Evolutionary conservation across 2,797 vertebrate genomes (phyloP), one percentile per base, ranked within the genome.

Genomic region (Acipenser ruthenus): DNA sequence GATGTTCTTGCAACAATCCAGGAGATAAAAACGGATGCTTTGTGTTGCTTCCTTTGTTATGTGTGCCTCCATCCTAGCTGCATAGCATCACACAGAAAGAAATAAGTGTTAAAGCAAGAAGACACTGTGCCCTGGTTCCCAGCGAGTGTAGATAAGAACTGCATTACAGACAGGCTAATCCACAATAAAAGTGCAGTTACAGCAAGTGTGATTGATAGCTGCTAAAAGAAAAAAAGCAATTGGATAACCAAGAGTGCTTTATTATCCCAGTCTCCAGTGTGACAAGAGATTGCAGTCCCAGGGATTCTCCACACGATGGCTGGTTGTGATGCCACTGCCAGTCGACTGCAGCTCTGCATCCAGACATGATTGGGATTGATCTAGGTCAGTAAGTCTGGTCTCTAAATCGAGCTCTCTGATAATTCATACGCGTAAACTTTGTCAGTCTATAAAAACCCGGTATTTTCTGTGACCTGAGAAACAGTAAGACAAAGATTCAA

Each of bases 351-450:
- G 77, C 81, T 82, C 84, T 72, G 77, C 75, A 87, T 93, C 91
- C 90, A 92, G 85, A 89, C 83, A 89, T 82, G 82, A 83, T 84
- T 87, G 85, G 88, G 81, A 78, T 62, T 82, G 87, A 93, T 91
- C 89, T 93, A 93, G 75, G 84, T 84, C 78, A 81, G 84, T 80
- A 78, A 87, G 86, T 86, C 93, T 93, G 90, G 83, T 83, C 83
- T 83, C 84, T 86, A 70, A 79, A 77, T 67, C 75, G 68, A 76
- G 80, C 75, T 77, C 65, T 71, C 75, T 76, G 76, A 75, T 83
- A 77, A 79, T 64, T 74, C 78, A 74, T 76, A 70, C 68, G 61
- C 65, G 55, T 4, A 65, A 72, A 69, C 53, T 65, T 72, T 66
- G 0, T 80, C 79, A 68, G 70, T 68, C 73, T 74, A 65, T 4